A percentile compares a stretch with the other conserved stretches of the same genome.
These are phyloP conservation scores for Diarsia mendica DNA, from an alignment of 2,888 invertebrate species.

Conservation along the genomic window DNA sequence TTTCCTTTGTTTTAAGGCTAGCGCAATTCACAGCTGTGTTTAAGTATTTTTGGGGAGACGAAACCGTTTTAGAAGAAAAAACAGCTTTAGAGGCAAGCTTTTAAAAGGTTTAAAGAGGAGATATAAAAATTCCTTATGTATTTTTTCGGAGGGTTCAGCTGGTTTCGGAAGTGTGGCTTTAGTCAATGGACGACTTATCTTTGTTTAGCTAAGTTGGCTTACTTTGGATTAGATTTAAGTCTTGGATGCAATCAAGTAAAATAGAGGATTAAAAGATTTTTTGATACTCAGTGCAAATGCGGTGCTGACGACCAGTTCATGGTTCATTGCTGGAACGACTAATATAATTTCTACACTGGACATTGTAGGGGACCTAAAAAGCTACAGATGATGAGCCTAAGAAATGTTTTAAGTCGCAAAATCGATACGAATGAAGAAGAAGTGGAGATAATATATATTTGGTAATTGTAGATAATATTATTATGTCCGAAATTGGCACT, in stretches of 20 bases:
- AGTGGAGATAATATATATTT: neutral
- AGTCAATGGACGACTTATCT: neutral
- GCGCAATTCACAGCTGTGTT: conserved; percentile 24
- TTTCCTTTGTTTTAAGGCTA: conserved; percentile 34
- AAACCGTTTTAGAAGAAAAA: conserved; percentile 18
- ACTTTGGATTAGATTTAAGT: neutral
- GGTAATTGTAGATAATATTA: too few relatives aligned
- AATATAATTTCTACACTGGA: neutral
- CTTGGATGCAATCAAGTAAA: neutral
- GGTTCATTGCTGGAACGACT: neutral
- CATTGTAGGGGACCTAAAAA: neutral
- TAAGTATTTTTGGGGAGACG: neutral
- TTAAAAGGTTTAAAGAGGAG: conserved; percentile 33
- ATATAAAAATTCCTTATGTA: conserved; percentile 16
- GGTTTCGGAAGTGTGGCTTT: conserved; percentile 4
- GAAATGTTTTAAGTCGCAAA: neutral
- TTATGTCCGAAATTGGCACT: neutral
- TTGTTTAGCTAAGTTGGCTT: neutral
- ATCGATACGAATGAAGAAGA: neutral
- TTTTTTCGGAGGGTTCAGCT: conserved; percentile 22
- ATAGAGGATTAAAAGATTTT: neutral
- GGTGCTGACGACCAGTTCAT: neutral
- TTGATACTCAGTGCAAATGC: neutral
- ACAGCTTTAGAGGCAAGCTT: conserved; percentile 8
- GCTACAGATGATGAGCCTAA: too few relatives aligned